Conservation (phyloP, 2,113 vertebrate genomes). For the Malaclemys terrapin region DNA sequence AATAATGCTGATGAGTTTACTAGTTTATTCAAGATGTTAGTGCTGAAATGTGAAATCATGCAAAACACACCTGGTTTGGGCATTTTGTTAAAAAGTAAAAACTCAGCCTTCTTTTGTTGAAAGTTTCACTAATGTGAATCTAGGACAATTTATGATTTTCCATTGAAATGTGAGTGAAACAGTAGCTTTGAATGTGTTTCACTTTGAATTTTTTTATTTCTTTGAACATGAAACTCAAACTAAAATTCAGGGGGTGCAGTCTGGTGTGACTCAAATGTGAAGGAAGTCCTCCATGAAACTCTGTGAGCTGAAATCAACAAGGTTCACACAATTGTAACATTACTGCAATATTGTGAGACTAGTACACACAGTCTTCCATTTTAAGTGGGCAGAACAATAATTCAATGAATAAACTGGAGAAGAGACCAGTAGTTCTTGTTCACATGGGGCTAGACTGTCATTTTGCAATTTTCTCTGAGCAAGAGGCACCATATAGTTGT, state of each 20-base stretch:
- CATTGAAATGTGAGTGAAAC: not conserved
- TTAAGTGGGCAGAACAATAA: not conserved
- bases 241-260: not conserved
- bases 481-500: not conserved
- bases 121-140: not conserved
- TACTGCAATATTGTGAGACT: not conserved
- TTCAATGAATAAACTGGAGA: not conserved
- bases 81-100: not conserved
- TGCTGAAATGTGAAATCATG: not conserved
- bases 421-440: not conserved
- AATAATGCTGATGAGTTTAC: not conserved
- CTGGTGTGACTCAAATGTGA: not conserved
- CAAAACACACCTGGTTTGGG: not conserved
- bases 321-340: not conserved
- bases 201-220: not conserved
- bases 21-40: not conserved
- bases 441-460: not conserved
- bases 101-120: not conserved
- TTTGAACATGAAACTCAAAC: not conserved
- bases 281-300: not conserved
- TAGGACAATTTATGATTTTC: not conserved
- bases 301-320: not conserved
- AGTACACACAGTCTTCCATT: rapidly evolving
- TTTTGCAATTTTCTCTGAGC: not conserved
- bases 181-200: not conserved